These are phyloP conservation scores for Diaphora mendica DNA, from an alignment of 2,888 invertebrate genomes.

Conservation along the genomic window DNA sequence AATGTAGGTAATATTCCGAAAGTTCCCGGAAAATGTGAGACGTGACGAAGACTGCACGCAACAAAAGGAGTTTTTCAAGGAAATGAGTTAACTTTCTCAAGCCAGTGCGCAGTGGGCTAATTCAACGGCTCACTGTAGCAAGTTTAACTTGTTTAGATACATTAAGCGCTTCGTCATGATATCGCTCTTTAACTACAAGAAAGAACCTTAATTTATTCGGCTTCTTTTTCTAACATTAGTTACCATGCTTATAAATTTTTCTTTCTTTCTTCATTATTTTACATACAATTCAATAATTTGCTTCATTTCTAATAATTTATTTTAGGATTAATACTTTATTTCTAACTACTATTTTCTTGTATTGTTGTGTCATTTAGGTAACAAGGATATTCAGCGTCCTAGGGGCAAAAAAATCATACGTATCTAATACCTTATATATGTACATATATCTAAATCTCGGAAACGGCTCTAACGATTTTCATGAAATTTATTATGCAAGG, in stretches of 20 bases:
- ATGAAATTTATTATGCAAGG: too few relatives aligned
- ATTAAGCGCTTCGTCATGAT: constrained; percentile 45
- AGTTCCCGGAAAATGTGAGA: constrained; percentile 66
- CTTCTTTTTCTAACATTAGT: not conserved
- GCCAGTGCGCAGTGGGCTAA: constrained; percentile 61
- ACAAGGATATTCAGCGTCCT: too few relatives aligned
- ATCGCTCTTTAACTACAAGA: constrained; percentile 3
- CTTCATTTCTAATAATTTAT: too few relatives aligned
- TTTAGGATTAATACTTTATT: too few relatives aligned
- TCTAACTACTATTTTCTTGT: too few relatives aligned
- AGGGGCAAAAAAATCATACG: too few relatives aligned
- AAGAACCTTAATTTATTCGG: not conserved
- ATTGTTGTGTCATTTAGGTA: too few relatives aligned
- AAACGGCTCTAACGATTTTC: too few relatives aligned
- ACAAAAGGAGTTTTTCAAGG: constrained; percentile 76
- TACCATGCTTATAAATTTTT: not conserved
- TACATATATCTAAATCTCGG: too few relatives aligned
- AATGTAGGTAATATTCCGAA: constrained; percentile 68
- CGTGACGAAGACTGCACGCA: constrained; percentile 69
- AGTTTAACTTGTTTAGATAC: constrained; percentile 49
- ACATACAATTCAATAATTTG: not conserved
- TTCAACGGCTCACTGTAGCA: constrained; percentile 51
- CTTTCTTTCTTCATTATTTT: not conserved
- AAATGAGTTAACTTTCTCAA: constrained; percentile 78
- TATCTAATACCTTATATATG: too few relatives aligned